These are phyloP conservation scores for Stegostoma tigrinum DNA, from an alignment of 2,113 vertebrate genomes.

Conservation along the genomic window DNA sequence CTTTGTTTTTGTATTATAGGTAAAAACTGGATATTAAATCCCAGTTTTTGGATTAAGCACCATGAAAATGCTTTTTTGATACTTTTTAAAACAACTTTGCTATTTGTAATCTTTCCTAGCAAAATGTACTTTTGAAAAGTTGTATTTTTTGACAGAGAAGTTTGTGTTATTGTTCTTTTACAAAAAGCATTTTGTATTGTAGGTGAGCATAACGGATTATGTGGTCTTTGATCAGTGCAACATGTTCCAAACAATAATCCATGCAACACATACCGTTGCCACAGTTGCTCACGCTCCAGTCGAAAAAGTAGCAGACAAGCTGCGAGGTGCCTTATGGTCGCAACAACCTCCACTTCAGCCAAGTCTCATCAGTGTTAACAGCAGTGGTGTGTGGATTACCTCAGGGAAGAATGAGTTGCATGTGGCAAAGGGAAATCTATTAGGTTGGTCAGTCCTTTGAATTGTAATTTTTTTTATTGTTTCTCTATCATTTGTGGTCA, in stretches of 20 bases:
- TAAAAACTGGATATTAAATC: background rate
- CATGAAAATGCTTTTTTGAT: background rate
- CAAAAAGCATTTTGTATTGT: background rate
- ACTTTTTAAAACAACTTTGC: background rate
- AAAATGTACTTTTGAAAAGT: background rate
- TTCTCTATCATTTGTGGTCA: background rate
- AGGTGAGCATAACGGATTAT: constrained; percentile 94
- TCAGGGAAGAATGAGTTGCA: constrained; percentile 90
- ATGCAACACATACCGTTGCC: constrained; percentile 84
- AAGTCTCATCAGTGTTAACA: constrained; percentile 76
- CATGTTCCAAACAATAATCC: constrained; percentile 85
- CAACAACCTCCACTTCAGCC: constrained; percentile 89
- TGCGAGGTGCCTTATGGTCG: constrained; percentile 83
- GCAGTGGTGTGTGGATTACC: constrained; percentile 84
- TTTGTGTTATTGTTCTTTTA: background rate
- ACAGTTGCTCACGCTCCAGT: constrained; percentile 80
- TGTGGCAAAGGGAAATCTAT: constrained; percentile 78
- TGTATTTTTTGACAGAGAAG: background rate
- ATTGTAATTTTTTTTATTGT: background rate
- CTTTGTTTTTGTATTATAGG: background rate
- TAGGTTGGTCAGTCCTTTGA: constrained; percentile 60
- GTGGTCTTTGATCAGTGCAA: constrained; percentile 91
- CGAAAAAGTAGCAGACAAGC: constrained; percentile 80
- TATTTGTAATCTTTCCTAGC: background rate
- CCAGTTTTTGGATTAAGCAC: background rate